phyloP scores from a whole-genome alignment of 2,797 vertebrate genomes.

The Cyclopterus lumpus region DNA sequence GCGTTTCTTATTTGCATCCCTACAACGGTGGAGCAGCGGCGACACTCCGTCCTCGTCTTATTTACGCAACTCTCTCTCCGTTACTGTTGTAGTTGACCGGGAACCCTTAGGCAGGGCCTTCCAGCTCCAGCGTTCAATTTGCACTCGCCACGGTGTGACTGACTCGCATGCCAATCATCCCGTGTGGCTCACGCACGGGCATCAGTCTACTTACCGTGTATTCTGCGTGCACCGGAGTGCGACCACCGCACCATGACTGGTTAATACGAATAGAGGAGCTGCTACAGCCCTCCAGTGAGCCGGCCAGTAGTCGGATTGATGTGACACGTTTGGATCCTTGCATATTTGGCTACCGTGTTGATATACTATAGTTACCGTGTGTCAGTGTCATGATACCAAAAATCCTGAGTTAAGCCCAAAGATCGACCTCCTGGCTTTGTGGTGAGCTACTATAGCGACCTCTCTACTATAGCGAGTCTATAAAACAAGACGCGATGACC shows the following conservation, averaged over 20 bases:
- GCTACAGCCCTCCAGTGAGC: not conserved
- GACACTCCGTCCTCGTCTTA: not conserved
- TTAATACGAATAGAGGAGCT: not conserved
- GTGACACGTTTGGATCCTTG: not conserved
- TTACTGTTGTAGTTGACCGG: not conserved
- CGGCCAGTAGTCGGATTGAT: not conserved
- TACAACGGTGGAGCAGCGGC: not conserved
- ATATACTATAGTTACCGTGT: not conserved
- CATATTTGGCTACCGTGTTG: not conserved
- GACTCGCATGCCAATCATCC: no score
- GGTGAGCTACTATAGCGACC: not conserved
- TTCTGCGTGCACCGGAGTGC: no score
- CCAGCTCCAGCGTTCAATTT: not conserved
- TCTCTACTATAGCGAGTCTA: not conserved
- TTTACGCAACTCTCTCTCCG: no score
- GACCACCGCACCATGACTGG: not conserved
- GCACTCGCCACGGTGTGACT: no score
- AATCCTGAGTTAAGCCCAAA: not conserved
- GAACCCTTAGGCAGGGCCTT: not conserved
- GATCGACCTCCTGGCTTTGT: not conserved
- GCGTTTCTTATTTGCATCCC: not conserved
- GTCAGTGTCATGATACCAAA: not conserved
- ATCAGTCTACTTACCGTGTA: no score
- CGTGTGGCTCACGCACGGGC: no score
- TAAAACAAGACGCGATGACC: conserved; percentile 10